phyloP scores from a whole-genome alignment of 1,140 invertebrate genomes.

The Solen grandis region DNA sequence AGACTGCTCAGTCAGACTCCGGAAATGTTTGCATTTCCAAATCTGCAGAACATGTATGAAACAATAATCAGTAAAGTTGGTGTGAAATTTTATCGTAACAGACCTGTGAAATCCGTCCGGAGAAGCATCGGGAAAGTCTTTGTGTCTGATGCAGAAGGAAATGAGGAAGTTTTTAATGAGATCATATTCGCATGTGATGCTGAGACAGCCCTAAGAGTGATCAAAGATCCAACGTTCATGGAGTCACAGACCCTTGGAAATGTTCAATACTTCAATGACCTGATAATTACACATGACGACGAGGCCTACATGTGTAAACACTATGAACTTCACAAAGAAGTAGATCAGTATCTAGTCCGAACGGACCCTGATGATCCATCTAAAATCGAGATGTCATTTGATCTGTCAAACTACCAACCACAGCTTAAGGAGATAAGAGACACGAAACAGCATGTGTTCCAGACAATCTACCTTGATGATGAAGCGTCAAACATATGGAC shows the following conservation, averaged over 20 bases:
- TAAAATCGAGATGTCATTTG: slow-evolving; percentile 75
- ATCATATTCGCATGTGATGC: slow-evolving; percentile 76
- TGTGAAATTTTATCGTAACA: slow-evolving; percentile 57
- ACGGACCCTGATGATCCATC: slow-evolving; percentile 65
- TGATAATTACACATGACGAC: slow-evolving; percentile 74
- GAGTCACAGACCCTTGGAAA: slow-evolving; percentile 71
- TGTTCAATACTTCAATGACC: slow-evolving; percentile 72
- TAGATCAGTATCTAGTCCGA: slow-evolving; percentile 72
- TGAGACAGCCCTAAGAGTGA: slow-evolving; percentile 67
- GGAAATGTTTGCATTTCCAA: slow-evolving; percentile 75
- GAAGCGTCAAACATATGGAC: slow-evolving; percentile 63
- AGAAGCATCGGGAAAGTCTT: slow-evolving; percentile 54
- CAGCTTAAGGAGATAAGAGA: slow-evolving; percentile 69
- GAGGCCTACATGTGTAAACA: slow-evolving; percentile 72
- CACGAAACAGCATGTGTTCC: slow-evolving; percentile 62
- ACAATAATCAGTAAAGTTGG: slow-evolving; percentile 65
- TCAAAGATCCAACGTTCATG: slow-evolving; percentile 67
- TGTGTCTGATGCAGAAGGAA: slow-evolving; percentile 60
- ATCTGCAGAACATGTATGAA: slow-evolving; percentile 70
- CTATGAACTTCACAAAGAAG: slow-evolving; percentile 70
- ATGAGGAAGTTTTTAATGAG: slow-evolving; percentile 67
- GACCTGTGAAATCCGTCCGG: slow-evolving; percentile 57
- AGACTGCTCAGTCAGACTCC: slow-evolving; percentile 69
- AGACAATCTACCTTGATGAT: slow-evolving; percentile 75
- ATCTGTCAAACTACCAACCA: slow-evolving; percentile 74